Percentiles rank a stretch among this genome's conserved stretches.
These are phyloP conservation scores for Syngnathoides biaculeatus DNA, from an alignment of 2,113 vertebrate species.

Conservation along the genomic window DNA sequence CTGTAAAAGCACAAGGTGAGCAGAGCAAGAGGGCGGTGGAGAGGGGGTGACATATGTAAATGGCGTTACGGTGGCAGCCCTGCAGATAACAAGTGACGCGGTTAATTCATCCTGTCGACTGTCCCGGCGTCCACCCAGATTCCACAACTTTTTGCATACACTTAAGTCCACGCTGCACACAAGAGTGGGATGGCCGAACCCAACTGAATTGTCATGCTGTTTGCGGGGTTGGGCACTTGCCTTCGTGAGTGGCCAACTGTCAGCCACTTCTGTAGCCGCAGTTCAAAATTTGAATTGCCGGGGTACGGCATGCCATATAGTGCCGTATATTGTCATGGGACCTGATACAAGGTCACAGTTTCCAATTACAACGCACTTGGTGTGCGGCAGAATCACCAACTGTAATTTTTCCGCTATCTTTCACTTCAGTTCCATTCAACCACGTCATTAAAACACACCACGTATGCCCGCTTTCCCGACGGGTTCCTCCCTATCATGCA, in stretches of 20 bases:
- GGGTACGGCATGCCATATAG: too few relatives aligned
- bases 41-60: slow-evolving; percentile 59
- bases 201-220: background rate
- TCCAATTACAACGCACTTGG: too few relatives aligned
- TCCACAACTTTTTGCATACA: slow-evolving; percentile 21
- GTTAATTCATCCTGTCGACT: slow-evolving; percentile 53
- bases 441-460: too few relatives aligned
- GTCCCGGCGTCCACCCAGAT: slow-evolving; percentile 9
- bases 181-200: background rate
- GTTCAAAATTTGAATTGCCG: too few relatives aligned
- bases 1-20: slow-evolving; percentile 28
- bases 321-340: too few relatives aligned
- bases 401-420: too few relatives aligned
- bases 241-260: background rate
- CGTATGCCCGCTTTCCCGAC: background rate
- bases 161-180: background rate
- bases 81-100: slow-evolving; percentile 51
- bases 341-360: too few relatives aligned
- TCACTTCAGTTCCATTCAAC: too few relatives aligned
- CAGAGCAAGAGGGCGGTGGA: slow-evolving; percentile 24
- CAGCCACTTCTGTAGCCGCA: too few relatives aligned
- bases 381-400: too few relatives aligned
- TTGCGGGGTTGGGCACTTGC: background rate
- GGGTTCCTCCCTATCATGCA: background rate
- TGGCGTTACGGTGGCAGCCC: slow-evolving; percentile 41